Evolutionary conservation across 1,140 invertebrate genomes (phyloP), one percentile per base, ranked within the genome.

Genomic region (Ylistrum balloti): DNA sequence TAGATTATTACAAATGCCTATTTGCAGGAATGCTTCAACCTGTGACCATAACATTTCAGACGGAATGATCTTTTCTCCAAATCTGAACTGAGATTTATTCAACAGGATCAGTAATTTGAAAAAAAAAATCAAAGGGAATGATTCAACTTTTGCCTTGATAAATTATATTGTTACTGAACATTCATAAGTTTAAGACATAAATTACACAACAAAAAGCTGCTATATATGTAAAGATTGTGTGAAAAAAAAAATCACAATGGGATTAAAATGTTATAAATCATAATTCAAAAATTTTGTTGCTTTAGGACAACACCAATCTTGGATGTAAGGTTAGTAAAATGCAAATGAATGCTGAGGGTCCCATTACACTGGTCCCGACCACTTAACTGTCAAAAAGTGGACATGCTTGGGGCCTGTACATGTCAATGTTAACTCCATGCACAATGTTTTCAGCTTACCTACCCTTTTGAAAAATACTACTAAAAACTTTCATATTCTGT

Each of bases 401-500:
- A 28, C 56, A 74, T 74, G 56, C 56, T 74, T n/a, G 22, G 56
- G 56, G 56, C 56, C 56, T 74, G 56, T 74, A 74, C 56, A 74
- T 74, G 56, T 74, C 56, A 74, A 17, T 74, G 11, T 74, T 28
- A 74, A 74, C 56, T 74, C 22, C 56, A 74, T 74, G 56, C 56
- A 74, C 56, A 74, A 74, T 22, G 56, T 74, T 74, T n/a, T 74
- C 56, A 28, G 22, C n/a, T 74, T 74, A 74, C 56, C 22, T 74
- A 74, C 56, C 56, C 56, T 74, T 74, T 74, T 74, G 56, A 74
- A 74, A 74, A 74, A 74, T 74, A 74, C 17, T 74, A 74, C 56
- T 74, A 74, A 74, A 74, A 74, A 74, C 56, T n/a, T 22, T 74
- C 56, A 74, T 74, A 74, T 74, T 74, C 56, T 74, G 56, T 74